Percentiles rank a stretch among this genome's conserved stretches.
These are phyloP conservation scores for Agrochola lota DNA, from an alignment of 2,888 invertebrate species.

Conservation along the genomic window DNA sequence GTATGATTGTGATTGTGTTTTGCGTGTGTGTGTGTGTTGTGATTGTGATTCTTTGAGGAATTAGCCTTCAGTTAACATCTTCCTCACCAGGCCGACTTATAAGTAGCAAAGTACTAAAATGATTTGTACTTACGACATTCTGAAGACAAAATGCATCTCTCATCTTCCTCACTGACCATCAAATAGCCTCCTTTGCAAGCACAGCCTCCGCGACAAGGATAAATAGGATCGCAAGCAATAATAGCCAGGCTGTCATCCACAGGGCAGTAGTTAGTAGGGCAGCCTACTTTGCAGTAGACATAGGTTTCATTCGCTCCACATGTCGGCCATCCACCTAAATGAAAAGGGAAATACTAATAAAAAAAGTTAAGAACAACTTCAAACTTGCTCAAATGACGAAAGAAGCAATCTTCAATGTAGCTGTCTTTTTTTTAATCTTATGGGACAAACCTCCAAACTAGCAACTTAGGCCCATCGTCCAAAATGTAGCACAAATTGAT, in stretches of 20 bases:
- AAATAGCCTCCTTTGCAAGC: conserved; percentile 71
- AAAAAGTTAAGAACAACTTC: too few species aligned
- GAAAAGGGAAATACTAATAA: neutral
- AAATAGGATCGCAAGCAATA: conserved; percentile 68
- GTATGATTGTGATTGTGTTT: too few species aligned
- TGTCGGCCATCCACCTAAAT: conserved; percentile 43
- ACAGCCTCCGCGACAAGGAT: conserved; percentile 76
- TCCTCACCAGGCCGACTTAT: neutral
- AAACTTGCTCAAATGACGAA: too few species aligned
- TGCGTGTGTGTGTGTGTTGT: too few species aligned
- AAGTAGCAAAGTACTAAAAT: neutral
- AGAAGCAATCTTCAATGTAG: too few species aligned
- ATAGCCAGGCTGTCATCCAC: conserved; percentile 64
- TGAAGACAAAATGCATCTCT: conserved; percentile 36
- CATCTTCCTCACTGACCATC: conserved; percentile 36
- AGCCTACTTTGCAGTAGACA: conserved; percentile 68
- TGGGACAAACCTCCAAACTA: too few species aligned
- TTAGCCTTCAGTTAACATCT: neutral
- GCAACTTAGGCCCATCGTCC: too few species aligned
- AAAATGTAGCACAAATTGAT: too few species aligned
- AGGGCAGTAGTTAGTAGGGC: conserved; percentile 74
- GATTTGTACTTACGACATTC: conserved; percentile 71
- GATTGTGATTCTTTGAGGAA: neutral
- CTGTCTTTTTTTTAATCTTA: too few species aligned
- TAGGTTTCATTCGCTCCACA: conserved; percentile 71